Conservation (phyloP, 2,888 invertebrate species). For the Ischnus inquisitorius region DNA sequence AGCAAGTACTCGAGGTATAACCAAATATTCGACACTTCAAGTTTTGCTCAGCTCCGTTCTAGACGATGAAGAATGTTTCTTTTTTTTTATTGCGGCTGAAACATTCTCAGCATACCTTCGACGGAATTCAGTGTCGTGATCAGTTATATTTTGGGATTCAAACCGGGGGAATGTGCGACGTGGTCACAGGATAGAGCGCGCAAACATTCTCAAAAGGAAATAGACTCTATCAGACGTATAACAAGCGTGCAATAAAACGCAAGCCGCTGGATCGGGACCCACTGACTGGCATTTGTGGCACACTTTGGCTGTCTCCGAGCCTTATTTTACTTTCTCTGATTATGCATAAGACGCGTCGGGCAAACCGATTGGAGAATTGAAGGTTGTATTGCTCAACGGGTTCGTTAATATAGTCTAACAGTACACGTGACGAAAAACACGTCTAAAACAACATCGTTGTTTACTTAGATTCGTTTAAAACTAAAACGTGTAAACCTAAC, state of each 20-base stretch:
- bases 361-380: slow-evolving; percentile 36
- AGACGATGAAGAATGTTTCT: background rate
- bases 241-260: slow-evolving; percentile 7
- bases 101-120: slow-evolving; percentile 8
- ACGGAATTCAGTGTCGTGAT: background rate
- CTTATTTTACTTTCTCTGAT: slow-evolving; percentile 60
- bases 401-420: background rate
- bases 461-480: background rate
- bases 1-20: too few species aligned
- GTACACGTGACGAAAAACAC: slow-evolving; percentile 40
- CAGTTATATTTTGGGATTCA: slow-evolving; percentile 8
- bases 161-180: background rate
- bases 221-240: slow-evolving; percentile 1
- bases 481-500: background rate
- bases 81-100: slow-evolving; percentile 1
- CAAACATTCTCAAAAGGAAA: background rate
- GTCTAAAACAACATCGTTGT: background rate
- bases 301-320: slow-evolving; percentile 24
- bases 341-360: slow-evolving; percentile 22
- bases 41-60: background rate
- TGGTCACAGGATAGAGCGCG: background rate
- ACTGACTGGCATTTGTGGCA: slow-evolving; percentile 63
- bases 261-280: slow-evolving; percentile 55
- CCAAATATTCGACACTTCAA: too few species aligned
- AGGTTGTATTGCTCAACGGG: slow-evolving; percentile 49